Evolutionary conservation across 1,140 invertebrate species (phyloP).

Genomic region (Uloborus diversus): DNA sequence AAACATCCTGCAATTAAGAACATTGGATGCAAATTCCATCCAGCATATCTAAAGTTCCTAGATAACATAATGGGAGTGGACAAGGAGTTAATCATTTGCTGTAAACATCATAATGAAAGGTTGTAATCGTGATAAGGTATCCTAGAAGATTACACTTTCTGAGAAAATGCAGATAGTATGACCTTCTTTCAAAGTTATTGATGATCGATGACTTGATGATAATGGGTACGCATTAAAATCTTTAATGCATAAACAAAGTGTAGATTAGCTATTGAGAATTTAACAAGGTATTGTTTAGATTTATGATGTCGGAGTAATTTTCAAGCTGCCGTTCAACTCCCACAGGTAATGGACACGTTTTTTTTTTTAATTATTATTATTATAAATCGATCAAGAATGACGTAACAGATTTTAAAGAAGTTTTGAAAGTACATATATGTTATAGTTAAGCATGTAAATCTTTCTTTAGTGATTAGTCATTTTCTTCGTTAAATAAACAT

Average conservation of each 20-base stretch:
- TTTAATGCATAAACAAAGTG: slow-evolving; percentile 35
- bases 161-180: slow-evolving; percentile 35
- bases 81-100: slow-evolving; percentile 37
- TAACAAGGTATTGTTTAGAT: too few species aligned
- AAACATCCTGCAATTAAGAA: slow-evolving; percentile 28
- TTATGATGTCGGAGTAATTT: too few species aligned
- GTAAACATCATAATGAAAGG: slow-evolving; percentile 39
- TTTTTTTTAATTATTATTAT: too few species aligned
- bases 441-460: too few species aligned
- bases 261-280: too few species aligned
- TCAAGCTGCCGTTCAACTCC: too few species aligned
- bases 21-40: slow-evolving; percentile 35
- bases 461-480: too few species aligned
- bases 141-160: slow-evolving; percentile 34
- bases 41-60: slow-evolving; percentile 12
- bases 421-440: too few species aligned
- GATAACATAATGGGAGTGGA: slow-evolving; percentile 34
- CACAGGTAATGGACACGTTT: too few species aligned
- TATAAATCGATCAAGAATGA: too few species aligned
- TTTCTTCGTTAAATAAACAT: too few species aligned
- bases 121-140: slow-evolving; percentile 29
- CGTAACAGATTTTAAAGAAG: too few species aligned
- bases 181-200: slow-evolving; percentile 7
- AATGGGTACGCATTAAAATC: slow-evolving; percentile 18
- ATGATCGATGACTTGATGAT: slow-evolving; percentile 36